Percentiles rank a stretch among this genome's conserved stretches.
phyloP scores from a whole-genome alignment of 2,888 invertebrate species.

The Lepidochrysops patricia region DNA sequence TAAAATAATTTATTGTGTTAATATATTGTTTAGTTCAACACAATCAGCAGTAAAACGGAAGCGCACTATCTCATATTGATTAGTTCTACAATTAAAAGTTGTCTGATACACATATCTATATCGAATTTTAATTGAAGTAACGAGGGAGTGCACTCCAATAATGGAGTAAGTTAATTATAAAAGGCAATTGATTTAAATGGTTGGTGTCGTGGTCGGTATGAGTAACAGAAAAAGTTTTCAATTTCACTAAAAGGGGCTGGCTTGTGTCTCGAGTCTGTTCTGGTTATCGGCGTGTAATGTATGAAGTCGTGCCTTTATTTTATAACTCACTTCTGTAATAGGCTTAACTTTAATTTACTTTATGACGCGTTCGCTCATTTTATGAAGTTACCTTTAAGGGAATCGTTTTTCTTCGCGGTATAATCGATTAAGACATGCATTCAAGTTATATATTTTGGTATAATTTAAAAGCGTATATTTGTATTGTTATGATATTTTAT shows the following conservation, averaged over 20 bases:
- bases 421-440: no score
- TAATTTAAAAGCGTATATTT: no score
- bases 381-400: not conserved
- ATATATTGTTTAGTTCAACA: no score
- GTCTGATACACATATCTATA: slow-evolving; percentile 65
- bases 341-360: slow-evolving; percentile 66
- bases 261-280: slow-evolving; percentile 75
- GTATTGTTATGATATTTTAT: no score
- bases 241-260: slow-evolving; percentile 76
- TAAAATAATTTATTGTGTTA: no score
- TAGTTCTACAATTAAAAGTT: slow-evolving; percentile 52
- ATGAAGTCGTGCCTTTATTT: slow-evolving; percentile 72
- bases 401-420: not conserved
- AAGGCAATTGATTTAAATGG: slow-evolving; percentile 74
- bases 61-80: slow-evolving; percentile 39
- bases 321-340: slow-evolving; percentile 73
- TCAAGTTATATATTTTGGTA: no score
- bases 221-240: slow-evolving; percentile 75
- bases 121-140: slow-evolving; percentile 67
- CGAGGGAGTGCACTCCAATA: slow-evolving; percentile 65
- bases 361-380: slow-evolving; percentile 49
- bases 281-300: slow-evolving; percentile 75
- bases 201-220: slow-evolving; percentile 66
- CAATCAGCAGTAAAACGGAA: not conserved
- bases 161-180: slow-evolving; percentile 70